Evolutionary conservation across 1,140 invertebrate genomes (phyloP).

Genomic region (Rhopalosiphum maidis): DNA sequence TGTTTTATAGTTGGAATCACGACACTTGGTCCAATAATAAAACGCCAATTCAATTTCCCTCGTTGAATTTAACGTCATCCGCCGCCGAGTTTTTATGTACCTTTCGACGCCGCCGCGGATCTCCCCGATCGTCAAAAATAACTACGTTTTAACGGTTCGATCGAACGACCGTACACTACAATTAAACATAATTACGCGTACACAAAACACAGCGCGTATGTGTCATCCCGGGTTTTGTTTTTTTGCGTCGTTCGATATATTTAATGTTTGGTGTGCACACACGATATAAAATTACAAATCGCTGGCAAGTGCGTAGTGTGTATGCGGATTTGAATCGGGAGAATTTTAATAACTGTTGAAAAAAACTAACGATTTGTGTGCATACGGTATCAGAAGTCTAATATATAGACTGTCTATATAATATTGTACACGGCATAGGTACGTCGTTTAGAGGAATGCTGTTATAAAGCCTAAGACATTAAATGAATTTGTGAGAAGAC

Average conservation of each 20-base stretch:
- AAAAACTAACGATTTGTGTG: too few relatives aligned
- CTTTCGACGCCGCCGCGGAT: not conserved
- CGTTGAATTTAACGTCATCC: conserved; percentile 1
- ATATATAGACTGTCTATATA: too few relatives aligned
- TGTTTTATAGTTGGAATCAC: conserved; percentile 43
- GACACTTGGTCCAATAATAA: conserved; percentile 51
- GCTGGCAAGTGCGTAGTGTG: too few relatives aligned
- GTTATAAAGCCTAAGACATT: not conserved
- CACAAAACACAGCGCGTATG: not conserved
- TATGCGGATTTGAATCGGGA: too few relatives aligned
- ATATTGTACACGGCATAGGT: too few relatives aligned
- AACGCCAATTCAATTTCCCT: conserved; percentile 41
- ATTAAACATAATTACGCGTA: conserved; percentile 24
- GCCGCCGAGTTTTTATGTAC: conserved; percentile 46
- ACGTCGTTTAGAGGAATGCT: not conserved
- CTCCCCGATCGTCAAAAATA: not conserved
- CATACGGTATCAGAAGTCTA: too few relatives aligned
- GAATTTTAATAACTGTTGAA: too few relatives aligned
- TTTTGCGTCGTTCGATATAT: not conserved
- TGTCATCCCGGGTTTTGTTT: not conserved
- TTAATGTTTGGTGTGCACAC: not conserved
- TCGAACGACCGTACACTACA: not conserved
- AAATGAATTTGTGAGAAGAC: not conserved
- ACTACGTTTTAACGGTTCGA: conserved; percentile 24
- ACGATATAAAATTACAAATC: too few relatives aligned